These are phyloP conservation scores for Xyliphius kryptos DNA, from an alignment of 2,113 vertebrate species.

Conservation along the genomic window DNA sequence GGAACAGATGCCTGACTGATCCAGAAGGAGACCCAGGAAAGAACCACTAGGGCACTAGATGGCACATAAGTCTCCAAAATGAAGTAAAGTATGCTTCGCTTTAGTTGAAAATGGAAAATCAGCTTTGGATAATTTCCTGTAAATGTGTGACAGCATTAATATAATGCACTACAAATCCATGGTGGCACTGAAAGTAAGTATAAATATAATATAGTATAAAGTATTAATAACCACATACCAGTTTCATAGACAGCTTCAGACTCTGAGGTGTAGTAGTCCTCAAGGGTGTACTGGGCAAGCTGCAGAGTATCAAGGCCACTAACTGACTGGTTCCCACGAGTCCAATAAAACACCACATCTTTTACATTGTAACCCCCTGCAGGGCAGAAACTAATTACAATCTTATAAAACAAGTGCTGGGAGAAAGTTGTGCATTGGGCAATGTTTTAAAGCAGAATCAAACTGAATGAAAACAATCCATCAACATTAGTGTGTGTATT, in stretches of 20 bases:
- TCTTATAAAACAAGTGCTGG: constrained; percentile 9
- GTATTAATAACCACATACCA: constrained; percentile 52
- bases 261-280: constrained; percentile 82
- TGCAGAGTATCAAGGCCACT: constrained; percentile 75
- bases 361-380: constrained; percentile 87
- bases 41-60: constrained; percentile 80
- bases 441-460: constrained; percentile 7
- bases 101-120: constrained; percentile 84
- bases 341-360: constrained; percentile 86
- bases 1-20: constrained; percentile 86
- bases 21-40: constrained; percentile 90
- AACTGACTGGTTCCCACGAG: constrained; percentile 83
- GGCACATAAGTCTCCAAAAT: constrained; percentile 86
- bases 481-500: background rate
- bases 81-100: constrained; percentile 85
- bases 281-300: constrained; percentile 82
- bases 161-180: background rate
- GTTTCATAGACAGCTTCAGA: constrained; percentile 86
- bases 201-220: background rate
- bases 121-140: constrained; percentile 77
- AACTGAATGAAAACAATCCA: background rate
- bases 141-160: background rate
- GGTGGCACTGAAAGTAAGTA: too few relatives aligned
- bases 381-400: constrained; percentile 25
- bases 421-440: background rate